phyloP scores from a whole-genome alignment of 2,113 vertebrate genomes.

The Eretmochelys imbricata region DNA sequence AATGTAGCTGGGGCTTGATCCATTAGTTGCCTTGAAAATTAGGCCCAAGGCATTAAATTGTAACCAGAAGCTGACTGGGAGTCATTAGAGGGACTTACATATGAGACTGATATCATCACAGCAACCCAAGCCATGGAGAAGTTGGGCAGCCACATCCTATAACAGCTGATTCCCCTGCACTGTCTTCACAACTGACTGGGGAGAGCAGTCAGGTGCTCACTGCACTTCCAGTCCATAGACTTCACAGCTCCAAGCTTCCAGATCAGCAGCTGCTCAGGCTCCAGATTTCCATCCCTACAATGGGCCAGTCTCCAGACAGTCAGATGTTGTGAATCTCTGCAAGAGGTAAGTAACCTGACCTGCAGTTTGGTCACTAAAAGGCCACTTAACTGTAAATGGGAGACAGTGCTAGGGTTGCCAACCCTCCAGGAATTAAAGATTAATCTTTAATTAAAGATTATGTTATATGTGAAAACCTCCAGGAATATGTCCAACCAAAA shows the following conservation, averaged over 20 bases:
- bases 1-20: neutral
- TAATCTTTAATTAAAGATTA: too few relatives aligned
- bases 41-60: neutral
- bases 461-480: too few relatives aligned
- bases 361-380: neutral
- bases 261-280: neutral
- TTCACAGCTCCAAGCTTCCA: neutral
- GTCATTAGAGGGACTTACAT: too few relatives aligned
- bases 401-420: neutral
- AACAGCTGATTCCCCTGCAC: neutral
- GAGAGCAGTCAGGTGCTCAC: neutral
- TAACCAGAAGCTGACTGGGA: neutral
- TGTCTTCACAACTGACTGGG: neutral
- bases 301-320: neutral
- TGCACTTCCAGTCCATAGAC: neutral
- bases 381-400: neutral
- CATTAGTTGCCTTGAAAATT: slow-evolving; percentile 29
- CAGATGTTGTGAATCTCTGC: neutral
- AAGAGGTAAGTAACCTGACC: neutral
- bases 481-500: too few relatives aligned
- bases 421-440: too few relatives aligned
- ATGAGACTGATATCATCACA: too few relatives aligned
- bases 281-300: neutral
- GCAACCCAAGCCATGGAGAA: neutral
- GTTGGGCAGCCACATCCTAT: neutral